Percentiles rank a stretch among this genome's conserved stretches.
phyloP scores from a whole-genome alignment of 2,113 vertebrate genomes.

The Gorsachius goisagi region DNA sequence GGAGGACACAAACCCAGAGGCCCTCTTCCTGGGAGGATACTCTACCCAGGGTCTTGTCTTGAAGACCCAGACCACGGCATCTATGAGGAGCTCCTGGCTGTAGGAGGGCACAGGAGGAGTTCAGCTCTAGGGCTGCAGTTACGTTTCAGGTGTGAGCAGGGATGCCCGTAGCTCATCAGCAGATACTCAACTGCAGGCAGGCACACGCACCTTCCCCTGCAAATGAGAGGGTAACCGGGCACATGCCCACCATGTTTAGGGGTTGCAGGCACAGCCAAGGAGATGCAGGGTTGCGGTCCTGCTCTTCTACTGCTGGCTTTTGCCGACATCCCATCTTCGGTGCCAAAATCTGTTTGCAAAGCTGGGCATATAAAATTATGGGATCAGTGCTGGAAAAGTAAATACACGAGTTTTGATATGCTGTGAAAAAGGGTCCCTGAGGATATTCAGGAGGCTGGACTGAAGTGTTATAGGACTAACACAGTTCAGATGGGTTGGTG shows the following conservation, averaged over 20 bases:
- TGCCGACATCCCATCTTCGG: not conserved
- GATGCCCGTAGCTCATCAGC: not conserved
- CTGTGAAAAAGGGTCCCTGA: not conserved
- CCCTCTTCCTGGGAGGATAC: not conserved
- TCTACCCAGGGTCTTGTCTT: not conserved
- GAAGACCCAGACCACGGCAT: not conserved
- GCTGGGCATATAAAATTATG: not conserved
- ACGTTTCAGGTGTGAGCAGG: not conserved
- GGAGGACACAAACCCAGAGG: not conserved
- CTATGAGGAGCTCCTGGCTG: not conserved
- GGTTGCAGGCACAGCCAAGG: not conserved
- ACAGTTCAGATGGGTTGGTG: not conserved
- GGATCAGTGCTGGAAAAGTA: not conserved
- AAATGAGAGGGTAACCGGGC: fast-evolving
- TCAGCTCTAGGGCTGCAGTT: not conserved
- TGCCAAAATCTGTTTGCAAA: not conserved
- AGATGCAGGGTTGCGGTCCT: not conserved
- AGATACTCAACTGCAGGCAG: no score
- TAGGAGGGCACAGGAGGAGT: not conserved
- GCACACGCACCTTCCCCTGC: fast-evolving
- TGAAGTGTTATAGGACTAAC: not conserved
- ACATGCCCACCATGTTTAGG: fast-evolving
- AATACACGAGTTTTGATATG: not conserved
- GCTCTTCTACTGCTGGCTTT: not conserved
- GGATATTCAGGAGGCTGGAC: not conserved